A percentile compares a stretch with the other conserved stretches of the same genome.
Evolutionary conservation across 2,113 vertebrate species (phyloP).

Genomic region (Vidua chalybeata): DNA sequence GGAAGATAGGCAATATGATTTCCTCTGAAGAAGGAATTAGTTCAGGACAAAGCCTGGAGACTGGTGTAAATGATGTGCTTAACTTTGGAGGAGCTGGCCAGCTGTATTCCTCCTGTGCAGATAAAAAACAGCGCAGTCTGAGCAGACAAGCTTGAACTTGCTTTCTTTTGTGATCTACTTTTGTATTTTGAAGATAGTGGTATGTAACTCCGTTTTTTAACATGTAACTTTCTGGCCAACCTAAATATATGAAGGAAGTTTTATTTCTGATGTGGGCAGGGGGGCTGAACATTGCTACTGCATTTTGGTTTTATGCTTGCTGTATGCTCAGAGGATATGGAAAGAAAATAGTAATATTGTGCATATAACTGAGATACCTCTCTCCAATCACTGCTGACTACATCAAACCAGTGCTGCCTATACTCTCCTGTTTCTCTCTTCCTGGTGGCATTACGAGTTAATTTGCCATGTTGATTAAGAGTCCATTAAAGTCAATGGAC

Average conservation of each 20-base stretch:
- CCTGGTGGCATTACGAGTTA: background rate
- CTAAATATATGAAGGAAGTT: background rate
- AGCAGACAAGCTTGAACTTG: background rate
- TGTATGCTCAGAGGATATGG: background rate
- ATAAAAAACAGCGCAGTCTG: background rate
- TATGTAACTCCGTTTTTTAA: background rate
- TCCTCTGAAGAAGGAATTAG: background rate
- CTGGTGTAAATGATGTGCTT: background rate
- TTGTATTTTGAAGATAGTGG: background rate
- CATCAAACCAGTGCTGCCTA: background rate
- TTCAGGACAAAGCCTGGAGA: background rate
- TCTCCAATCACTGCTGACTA: background rate
- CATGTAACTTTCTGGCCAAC: background rate
- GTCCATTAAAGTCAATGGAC: conserved; percentile 14
- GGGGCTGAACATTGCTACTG: background rate
- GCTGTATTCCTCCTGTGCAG: background rate
- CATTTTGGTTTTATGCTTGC: background rate
- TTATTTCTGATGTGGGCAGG: background rate
- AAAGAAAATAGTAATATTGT: background rate
- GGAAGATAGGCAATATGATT: background rate
- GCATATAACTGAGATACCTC: background rate
- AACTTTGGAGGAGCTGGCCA: background rate
- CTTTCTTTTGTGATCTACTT: background rate
- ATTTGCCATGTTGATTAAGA: conserved; percentile 1
- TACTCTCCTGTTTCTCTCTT: background rate